Evolutionary conservation across 2,888 invertebrate species (phyloP).

Genomic region (Camptogramma bilineatum): DNA sequence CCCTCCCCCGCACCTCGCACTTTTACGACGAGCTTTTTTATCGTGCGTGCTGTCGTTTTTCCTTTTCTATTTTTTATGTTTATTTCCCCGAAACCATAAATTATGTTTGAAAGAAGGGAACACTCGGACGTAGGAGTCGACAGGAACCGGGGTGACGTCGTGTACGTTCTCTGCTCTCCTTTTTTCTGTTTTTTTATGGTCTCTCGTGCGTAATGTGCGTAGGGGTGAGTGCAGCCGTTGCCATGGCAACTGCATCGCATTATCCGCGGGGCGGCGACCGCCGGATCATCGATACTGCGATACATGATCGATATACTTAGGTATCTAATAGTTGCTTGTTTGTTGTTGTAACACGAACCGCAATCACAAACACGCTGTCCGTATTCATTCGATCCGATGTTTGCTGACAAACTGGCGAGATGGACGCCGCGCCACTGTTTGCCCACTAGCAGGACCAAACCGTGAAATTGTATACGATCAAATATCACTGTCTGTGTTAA

Average conservation of each 20-base stretch:
- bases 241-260: constrained; percentile 81
- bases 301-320: constrained; percentile 39
- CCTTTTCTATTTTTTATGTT: constrained; percentile 86
- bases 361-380: constrained; percentile 75
- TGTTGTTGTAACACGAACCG: constrained; percentile 80
- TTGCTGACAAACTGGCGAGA: constrained; percentile 79
- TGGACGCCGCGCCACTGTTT: constrained; percentile 76
- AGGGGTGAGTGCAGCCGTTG: constrained; percentile 75
- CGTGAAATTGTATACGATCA: constrained; percentile 71
- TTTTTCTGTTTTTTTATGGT: constrained; percentile 78
- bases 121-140: constrained; percentile 82
- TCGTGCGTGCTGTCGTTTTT: constrained; percentile 86
- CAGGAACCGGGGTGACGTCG: constrained; percentile 81
- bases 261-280: constrained; percentile 56
- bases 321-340: constrained; percentile 55
- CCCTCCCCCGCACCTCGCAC: constrained; percentile 66
- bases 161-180: constrained; percentile 77
- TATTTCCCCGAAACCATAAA: constrained; percentile 86
- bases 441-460: constrained; percentile 58
- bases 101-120: constrained; percentile 86
- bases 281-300: constrained; percentile 35
- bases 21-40: constrained; percentile 85
- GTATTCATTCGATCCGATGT: constrained; percentile 80
- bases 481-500: constrained; percentile 45
- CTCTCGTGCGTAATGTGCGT: constrained; percentile 69